Base-by-base conservation (phyloP, 2,113 vertebrate species). In the Amia ocellicauda region DNA sequence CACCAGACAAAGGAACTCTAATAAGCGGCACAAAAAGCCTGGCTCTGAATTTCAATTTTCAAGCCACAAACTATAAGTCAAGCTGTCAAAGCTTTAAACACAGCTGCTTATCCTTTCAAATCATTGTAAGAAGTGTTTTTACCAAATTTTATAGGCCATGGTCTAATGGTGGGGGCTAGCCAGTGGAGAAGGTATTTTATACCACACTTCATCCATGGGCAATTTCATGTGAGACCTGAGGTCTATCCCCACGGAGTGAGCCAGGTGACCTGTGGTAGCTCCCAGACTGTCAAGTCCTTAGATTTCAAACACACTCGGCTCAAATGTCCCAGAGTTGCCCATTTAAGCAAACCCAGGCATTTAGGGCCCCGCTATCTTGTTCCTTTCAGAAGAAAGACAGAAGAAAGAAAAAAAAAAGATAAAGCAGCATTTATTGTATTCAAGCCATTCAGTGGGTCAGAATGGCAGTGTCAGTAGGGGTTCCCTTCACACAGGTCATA, bases 391-490 rank as follows among this genome's bases (percentile, higher is more conserved):
- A 83, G 79, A 45, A 23, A 43, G 80, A 79, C 80, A 62, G 70
- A 62, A 69, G 13, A 23, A 9, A 40, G 7, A 41, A 1, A 58
- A 40, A 27, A 47, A 61, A 24, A 49, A 69, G 61, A 92, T 90
- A 96, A 95, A 94, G 92, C 88, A 16, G 82, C 80, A 79, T 92
- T 95, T 95, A 95, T 93, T 81, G 87, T 87, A 93, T 93, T 96
- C 91, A 90, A 86, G 82, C 85, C 75, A 82, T 93, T 98, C 94
- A 97, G 91, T 92, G 88, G 90, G 89, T 89, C 84, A 83, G 88
- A 88, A 90, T 72, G 77, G 85, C 80, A 67, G 40, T 71, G 83
- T 83, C 84, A 86, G 87, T 66, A 31, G 82, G 93, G 88, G 87
- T 83, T 91, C 85, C 83, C 82, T 91, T 91, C 83, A 20, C 78